Base-by-base conservation (phyloP, 35 echinoderm and acorn worm species). In the Anneissia japonica region DNA sequence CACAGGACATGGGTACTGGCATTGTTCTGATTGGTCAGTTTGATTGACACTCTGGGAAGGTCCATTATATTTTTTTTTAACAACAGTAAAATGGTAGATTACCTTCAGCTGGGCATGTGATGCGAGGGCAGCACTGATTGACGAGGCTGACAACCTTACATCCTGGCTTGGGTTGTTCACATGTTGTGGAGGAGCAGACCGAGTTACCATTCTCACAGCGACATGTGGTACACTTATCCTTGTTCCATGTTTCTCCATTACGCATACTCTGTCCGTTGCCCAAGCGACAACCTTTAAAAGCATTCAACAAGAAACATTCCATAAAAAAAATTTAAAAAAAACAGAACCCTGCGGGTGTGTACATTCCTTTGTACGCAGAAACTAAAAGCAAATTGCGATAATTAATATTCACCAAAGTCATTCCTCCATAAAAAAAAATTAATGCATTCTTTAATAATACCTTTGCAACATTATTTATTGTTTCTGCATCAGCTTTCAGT, bases 181-280 rank as follows among this genome's bases (percentile, higher is more conserved):
- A 89, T 36, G 73, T 38, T 31, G 81, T 75, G 11, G 77, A 36
- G n/a, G 77, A 56, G 43, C 87, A 89, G 0, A 77, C 21, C 3
- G 40, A 35, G 30, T 89, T 34, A 35, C 87, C 79, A 34, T 82
- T 16, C 46, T 89, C 39, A 83, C 87, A 89, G 13, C 81, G 17
- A n/a, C 87, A 89, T 39, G 87, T 82, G 0, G 87, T 89, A 75
- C 87, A 89, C 33, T 73, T 79, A 73, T 89, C 79, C 29, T 89
- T 64, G 35, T 89, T 89, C 87, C 87, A 89, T 36, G 80, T 79
- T 46, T 89, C 77, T 39, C 87, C 87, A 36, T 89, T 46, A 16
- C 31, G 77, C 28, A 45, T 81, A 6, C 31, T 40, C 36, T 89
- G 77, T 21, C 77, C 55, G 16, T 51, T 46, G 28, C 39, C 51